These are phyloP conservation scores for Pantherophis vulpinus DNA, from an alignment of 2,797 vertebrate genomes.

Conservation along the genomic window DNA sequence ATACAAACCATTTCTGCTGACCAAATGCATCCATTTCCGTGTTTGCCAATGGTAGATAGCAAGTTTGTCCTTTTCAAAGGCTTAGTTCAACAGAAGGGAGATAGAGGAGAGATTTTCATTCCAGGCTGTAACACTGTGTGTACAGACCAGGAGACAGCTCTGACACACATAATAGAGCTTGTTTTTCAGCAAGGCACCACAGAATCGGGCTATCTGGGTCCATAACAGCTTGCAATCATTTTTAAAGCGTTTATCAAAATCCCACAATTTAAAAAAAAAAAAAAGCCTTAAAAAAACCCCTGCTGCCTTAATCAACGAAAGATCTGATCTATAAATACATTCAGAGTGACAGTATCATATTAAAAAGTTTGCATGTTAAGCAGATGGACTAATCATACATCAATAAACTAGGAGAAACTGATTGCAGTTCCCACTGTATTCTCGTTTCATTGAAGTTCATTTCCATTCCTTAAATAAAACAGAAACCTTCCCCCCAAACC, in stretches of 20 bases:
- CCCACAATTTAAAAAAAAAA: not conserved
- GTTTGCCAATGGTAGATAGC: conserved; percentile 33
- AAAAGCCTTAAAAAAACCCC: not conserved
- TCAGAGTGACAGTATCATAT: not conserved
- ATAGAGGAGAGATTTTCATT: not conserved
- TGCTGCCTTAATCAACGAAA: not conserved
- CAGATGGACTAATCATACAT: not conserved
- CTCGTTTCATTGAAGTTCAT: not conserved
- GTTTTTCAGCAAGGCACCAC: not conserved
- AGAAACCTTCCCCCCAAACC: not conserved
- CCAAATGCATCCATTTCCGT: not conserved
- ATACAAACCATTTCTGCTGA: conserved; percentile 16
- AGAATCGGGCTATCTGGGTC: too few species aligned
- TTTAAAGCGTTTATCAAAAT: not conserved
- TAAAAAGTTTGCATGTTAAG: not conserved
- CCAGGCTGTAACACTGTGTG: not conserved
- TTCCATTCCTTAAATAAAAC: not conserved
- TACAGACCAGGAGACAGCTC: not conserved
- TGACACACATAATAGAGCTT: not conserved
- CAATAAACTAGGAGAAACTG: not conserved
- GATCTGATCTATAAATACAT: not conserved
- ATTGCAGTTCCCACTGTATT: not conserved
- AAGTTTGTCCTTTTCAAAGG: conserved; percentile 13
- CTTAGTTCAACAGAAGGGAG: not conserved
- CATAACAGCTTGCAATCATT: not conserved